Percentiles rank a stretch among this genome's conserved stretches.
These are phyloP conservation scores for Limnephilus auricula DNA, from an alignment of 2,888 invertebrate species.

Conservation along the genomic window DNA sequence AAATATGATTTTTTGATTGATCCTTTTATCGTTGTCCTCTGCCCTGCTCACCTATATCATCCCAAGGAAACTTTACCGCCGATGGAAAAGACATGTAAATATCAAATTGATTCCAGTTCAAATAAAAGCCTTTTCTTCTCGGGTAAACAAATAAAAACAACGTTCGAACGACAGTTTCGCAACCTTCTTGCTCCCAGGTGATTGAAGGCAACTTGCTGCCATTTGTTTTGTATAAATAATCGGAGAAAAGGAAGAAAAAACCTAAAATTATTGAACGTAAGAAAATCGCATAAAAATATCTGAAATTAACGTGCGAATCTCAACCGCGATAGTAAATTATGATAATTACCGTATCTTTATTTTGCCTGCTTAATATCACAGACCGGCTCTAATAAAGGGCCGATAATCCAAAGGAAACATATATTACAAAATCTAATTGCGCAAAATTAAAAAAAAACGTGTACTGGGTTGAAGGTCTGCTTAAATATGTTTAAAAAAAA, in stretches of 20 bases:
- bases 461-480: too few relatives aligned
- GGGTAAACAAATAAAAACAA: not conserved
- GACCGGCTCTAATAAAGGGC: too few relatives aligned
- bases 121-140: not conserved
- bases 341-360: too few relatives aligned
- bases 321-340: too few relatives aligned
- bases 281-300: not conserved
- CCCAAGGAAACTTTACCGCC: not conserved
- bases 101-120: not conserved
- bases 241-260: not conserved
- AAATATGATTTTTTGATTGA: not conserved
- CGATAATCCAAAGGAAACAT: too few relatives aligned
- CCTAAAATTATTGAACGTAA: not conserved
- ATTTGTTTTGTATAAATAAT: not conserved
- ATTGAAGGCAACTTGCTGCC: not conserved
- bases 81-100: not conserved
- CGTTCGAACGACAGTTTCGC: not conserved
- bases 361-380: too few relatives aligned
- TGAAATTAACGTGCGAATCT: not conserved
- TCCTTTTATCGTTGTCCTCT: not conserved
- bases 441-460: too few relatives aligned
- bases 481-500: too few relatives aligned
- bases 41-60: not conserved
- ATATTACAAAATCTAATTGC: too few relatives aligned
- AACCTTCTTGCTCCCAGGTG: not conserved